Evolutionary conservation across 2,888 invertebrate genomes (phyloP).

Genomic region (Candidula unifasciata): DNA sequence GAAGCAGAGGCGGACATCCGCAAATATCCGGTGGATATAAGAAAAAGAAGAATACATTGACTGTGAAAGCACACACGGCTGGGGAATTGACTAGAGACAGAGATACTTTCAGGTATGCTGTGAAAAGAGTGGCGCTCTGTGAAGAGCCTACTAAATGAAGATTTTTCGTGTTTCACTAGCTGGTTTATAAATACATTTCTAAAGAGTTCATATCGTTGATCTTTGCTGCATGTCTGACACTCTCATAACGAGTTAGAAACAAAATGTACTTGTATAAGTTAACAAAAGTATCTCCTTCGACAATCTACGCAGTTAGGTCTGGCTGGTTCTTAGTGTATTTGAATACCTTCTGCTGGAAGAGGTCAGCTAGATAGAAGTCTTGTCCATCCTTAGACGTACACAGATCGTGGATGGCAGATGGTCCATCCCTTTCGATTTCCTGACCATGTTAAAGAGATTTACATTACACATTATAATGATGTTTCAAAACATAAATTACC

Average conservation of each 20-base stretch:
- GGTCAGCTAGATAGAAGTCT: constrained; percentile 87
- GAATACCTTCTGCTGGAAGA: constrained; percentile 84
- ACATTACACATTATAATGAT: too few relatives aligned
- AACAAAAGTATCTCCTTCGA: background rate
- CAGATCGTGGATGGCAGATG: constrained; percentile 87
- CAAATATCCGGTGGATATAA: too few relatives aligned
- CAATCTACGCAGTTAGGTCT: background rate
- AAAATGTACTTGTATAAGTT: background rate
- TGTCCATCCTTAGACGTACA: constrained; percentile 85
- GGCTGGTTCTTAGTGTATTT: constrained; percentile 78
- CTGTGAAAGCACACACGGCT: too few relatives aligned
- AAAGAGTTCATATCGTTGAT: background rate
- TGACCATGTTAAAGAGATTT: constrained; percentile 24
- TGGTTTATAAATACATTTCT: background rate
- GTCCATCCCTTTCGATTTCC: constrained; percentile 46
- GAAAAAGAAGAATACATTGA: too few relatives aligned
- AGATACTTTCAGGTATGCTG: too few relatives aligned
- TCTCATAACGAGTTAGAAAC: background rate
- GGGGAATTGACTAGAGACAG: too few relatives aligned
- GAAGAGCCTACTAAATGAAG: too few relatives aligned
- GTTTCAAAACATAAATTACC: too few relatives aligned
- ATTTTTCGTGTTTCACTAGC: too few relatives aligned
- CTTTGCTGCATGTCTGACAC: background rate
- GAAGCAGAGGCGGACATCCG: too few relatives aligned
- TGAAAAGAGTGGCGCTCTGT: too few relatives aligned